Evolutionary conservation across 2,888 invertebrate genomes (phyloP).

Genomic region (Microplitis deprimator): DNA sequence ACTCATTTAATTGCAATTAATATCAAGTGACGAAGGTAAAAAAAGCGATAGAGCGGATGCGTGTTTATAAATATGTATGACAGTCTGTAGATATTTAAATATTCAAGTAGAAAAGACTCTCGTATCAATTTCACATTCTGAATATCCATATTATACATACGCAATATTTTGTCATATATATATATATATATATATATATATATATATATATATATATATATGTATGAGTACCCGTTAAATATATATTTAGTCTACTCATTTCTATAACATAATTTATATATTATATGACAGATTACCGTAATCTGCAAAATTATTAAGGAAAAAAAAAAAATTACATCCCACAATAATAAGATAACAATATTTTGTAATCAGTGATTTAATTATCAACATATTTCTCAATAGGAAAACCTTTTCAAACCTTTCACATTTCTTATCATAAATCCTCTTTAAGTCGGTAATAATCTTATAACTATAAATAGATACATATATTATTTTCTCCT

Average conservation of each 20-base stretch:
- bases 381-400: slow-evolving; percentile 7
- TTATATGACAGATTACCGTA: neutral
- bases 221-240: no score
- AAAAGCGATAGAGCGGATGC: slow-evolving; percentile 23
- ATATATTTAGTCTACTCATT: no score
- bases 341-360: neutral
- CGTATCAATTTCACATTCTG: slow-evolving; percentile 19
- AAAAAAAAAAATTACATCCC: neutral
- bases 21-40: slow-evolving; percentile 7
- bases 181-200: neutral
- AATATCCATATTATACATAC: neutral
- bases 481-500: slow-evolving; percentile 14
- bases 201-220: no score
- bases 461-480: slow-evolving; percentile 6
- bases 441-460: slow-evolving; percentile 6
- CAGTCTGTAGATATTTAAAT: slow-evolving; percentile 30
- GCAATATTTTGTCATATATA: slow-evolving; percentile 12
- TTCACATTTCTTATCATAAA: slow-evolving; percentile 27
- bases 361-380: neutral
- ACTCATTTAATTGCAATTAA: slow-evolving; percentile 4
- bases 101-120: slow-evolving; percentile 26
- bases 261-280: neutral
- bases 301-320: neutral
- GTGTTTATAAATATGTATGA: slow-evolving; percentile 26
- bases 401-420: slow-evolving; percentile 20